These are phyloP conservation scores for Macrobrachium rosenbergii DNA, from an alignment of 1,140 invertebrate species.

Conservation along the genomic window DNA sequence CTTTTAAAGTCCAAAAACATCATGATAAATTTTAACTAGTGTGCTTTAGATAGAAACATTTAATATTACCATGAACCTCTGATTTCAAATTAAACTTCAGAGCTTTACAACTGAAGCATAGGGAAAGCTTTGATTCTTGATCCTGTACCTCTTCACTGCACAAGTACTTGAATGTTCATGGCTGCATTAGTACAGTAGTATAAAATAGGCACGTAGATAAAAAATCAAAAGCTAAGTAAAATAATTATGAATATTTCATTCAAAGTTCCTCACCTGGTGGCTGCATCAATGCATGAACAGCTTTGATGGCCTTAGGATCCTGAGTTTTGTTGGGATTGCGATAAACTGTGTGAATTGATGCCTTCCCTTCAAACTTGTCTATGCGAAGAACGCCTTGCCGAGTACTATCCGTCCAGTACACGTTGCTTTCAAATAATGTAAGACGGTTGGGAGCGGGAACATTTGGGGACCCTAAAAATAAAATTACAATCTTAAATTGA, in stretches of 20 bases:
- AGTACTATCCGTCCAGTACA: conserved; percentile 97
- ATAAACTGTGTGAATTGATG: conserved; percentile 83
- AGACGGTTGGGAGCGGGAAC: conserved; percentile 89
- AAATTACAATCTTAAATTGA: background rate
- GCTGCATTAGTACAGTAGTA: no score
- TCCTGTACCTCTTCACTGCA: no score
- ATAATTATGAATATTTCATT: background rate
- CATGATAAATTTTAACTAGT: no score
- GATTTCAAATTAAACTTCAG: no score
- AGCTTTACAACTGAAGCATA: no score
- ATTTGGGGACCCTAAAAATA: conserved; percentile 75
- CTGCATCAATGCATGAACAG: conserved; percentile 84
- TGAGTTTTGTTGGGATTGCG: conserved; percentile 77
- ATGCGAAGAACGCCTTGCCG: conserved; percentile 94
- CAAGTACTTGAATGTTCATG: no score
- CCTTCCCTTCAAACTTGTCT: conserved; percentile 86
- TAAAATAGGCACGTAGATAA: no score
- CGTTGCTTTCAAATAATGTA: conserved; percentile 89
- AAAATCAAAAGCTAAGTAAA: no score
- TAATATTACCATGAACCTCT: no score
- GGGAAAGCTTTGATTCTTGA: no score
- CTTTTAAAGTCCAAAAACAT: no score
- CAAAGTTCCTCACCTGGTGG: conserved; percentile 71
- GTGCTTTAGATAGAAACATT: no score
- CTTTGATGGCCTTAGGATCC: conserved; percentile 88